Percentiles rank a stretch among this genome's conserved stretches.
Evolutionary conservation across 1,140 invertebrate species (phyloP).

Genomic region (Littorina saxatilis): DNA sequence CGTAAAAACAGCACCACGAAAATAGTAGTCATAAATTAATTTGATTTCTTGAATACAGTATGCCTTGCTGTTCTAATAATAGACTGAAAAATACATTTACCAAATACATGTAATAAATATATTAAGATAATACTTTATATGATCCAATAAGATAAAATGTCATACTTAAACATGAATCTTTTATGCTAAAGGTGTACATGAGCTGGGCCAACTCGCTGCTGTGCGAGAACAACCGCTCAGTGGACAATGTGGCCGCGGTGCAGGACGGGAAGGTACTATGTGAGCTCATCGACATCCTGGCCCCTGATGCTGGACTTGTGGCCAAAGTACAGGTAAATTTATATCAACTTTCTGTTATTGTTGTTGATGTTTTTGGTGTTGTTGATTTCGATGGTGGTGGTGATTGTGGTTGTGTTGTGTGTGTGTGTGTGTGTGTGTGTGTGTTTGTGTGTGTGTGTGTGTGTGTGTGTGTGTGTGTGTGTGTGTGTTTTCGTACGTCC

Average conservation of each 20-base stretch:
- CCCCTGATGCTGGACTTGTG: slow-evolving; percentile 51
- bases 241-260: slow-evolving; percentile 53
- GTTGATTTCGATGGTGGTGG: background rate
- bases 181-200: slow-evolving; percentile 66
- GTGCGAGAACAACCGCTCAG: slow-evolving; percentile 45
- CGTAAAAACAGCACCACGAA: too few species aligned
- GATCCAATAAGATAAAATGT: too few species aligned
- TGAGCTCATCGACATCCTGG: slow-evolving; percentile 62
- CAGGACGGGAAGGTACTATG: slow-evolving; percentile 63
- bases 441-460: background rate
- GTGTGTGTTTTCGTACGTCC: background rate
- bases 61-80: too few species aligned
- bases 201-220: slow-evolving; percentile 68
- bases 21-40: too few species aligned
- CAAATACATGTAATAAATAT: too few species aligned
- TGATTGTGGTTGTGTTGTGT: background rate
- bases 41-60: too few species aligned
- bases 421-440: slow-evolving; percentile 3
- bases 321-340: slow-evolving; percentile 55
- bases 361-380: background rate
- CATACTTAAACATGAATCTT: too few species aligned
- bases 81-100: too few species aligned
- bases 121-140: too few species aligned
- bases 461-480: background rate
- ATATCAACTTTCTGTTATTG: background rate